phyloP scores from a whole-genome alignment of 2,888 invertebrate genomes.

The Caenorhabditis sp. region DNA sequence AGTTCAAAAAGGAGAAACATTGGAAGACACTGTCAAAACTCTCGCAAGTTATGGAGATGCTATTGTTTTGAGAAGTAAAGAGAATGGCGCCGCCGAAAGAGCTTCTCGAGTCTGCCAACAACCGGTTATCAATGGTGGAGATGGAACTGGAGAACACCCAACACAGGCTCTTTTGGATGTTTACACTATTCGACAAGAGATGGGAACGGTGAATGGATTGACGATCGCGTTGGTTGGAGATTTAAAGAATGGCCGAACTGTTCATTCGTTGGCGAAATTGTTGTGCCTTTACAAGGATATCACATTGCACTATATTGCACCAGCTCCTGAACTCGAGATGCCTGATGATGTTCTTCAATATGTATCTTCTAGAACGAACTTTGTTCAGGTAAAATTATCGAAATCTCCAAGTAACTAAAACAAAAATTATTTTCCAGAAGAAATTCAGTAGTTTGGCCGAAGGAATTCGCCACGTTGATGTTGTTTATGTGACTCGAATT shows the following conservation, averaged over 20 bases:
- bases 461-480: conserved; percentile 90
- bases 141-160: conserved; percentile 95
- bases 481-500: conserved; percentile 96
- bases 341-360: conserved; percentile 85
- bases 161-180: conserved; percentile 90
- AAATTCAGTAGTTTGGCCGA: conserved; percentile 78
- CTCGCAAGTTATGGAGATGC: conserved; percentile 79
- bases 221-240: conserved; percentile 98
- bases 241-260: conserved; percentile 94
- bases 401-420: no score
- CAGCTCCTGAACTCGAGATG: conserved; percentile 83
- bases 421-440: conserved; percentile 28
- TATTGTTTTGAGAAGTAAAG: conserved; percentile 90
- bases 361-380: conserved; percentile 81
- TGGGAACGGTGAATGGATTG: conserved; percentile 95
- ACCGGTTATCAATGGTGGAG: conserved; percentile 91
- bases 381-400: conserved; percentile 75
- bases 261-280: conserved; percentile 92
- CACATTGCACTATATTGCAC: conserved; percentile 88
- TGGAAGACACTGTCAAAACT: conserved; percentile 78
- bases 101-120: conserved; percentile 54
- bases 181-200: conserved; percentile 97
- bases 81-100: conserved; percentile 84
- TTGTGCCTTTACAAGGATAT: conserved; percentile 87
- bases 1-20: conserved; percentile 92